phyloP scores from a whole-genome alignment of 2,113 vertebrate species.

The Pteronura brasiliensis region DNA sequence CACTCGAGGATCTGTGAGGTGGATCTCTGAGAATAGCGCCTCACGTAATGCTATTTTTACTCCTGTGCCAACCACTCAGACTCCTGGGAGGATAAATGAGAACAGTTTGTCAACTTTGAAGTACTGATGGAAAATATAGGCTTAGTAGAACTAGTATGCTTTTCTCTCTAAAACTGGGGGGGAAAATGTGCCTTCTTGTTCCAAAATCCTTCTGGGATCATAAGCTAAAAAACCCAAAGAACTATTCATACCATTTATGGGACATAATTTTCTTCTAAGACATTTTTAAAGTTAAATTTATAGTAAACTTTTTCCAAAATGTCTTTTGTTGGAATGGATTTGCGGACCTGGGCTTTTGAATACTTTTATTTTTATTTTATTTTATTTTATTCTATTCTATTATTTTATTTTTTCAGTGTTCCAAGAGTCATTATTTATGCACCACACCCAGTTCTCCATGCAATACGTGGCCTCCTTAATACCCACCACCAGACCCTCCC shows the following conservation, averaged over 20 bases:
- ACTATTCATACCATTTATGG: conserved; percentile 53
- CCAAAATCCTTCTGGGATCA: conserved; percentile 59
- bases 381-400: too few species aligned
- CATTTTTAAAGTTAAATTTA: conserved; percentile 52
- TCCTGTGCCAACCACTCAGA: background rate
- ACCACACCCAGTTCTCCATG: too few species aligned
- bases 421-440: too few species aligned
- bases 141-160: conserved; percentile 35
- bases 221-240: conserved; percentile 49
- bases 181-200: conserved; percentile 45
- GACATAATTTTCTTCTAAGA: conserved; percentile 47
- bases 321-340: conserved; percentile 23
- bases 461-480: too few species aligned
- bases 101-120: conserved; percentile 56
- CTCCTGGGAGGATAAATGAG: conserved; percentile 47
- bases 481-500: too few species aligned
- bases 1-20: background rate
- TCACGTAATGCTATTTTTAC: background rate
- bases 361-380: background rate
- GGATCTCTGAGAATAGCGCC: background rate
- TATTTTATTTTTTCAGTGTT: too few species aligned
- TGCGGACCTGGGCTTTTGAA: background rate
- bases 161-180: conserved; percentile 46
- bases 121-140: conserved; percentile 51
- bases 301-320: conserved; percentile 33